Evolutionary conservation across 2,888 invertebrate species (phyloP), one percentile per base, ranked within the genome.

Genomic region (Agonopterix alstromeriana): DNA sequence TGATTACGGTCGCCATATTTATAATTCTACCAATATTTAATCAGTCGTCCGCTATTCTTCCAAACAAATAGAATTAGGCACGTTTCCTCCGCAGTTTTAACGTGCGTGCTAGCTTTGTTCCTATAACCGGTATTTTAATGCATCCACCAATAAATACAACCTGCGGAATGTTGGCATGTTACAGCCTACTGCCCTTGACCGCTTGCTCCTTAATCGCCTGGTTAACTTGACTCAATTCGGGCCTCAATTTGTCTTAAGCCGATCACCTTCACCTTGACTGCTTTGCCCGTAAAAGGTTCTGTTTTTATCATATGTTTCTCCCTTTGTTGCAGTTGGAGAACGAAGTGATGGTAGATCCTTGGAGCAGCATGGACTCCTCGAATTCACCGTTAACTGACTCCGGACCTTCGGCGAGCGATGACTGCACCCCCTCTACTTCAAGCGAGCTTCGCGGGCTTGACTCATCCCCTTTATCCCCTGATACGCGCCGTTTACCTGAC

Each of bases 301-400:
- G 5, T 50, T 47, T 48, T 48, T 44, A 48, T 48, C 17, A 17
- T 8, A 12, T 11, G 48, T 45, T 59, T 49, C 46, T 27, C 27
- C 27, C 38, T 53, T 82, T 84, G 82, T 89, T 89, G n/a, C 82
- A 89, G 89, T 87, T 89, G 89, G 88, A 88, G 82, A 88, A 88
- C 85, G 89, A 88, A 84, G 86, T 89, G 60, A 87, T 86, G 85
- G 81, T 87, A 77, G 89, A 89, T 77, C 82, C 86, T 51, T 89
- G 88, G 89, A 89, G 87, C 86, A 89, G 87, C 59, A 89, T 89
- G 89, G 89, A 89, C 77, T 89, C 88, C 54, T 84, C 88, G 56
- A 87, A 86, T 74, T 89, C 89, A 56, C 88, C 89, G 62, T 73
- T 88, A 70, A 89, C 88, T 62, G 88, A 89, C 65, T 89, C 89